A percentile compares a stretch with the other conserved stretches of the same genome.
phyloP scores from a whole-genome alignment of 2,888 invertebrate species.

The Toxonevra muliebris region DNA sequence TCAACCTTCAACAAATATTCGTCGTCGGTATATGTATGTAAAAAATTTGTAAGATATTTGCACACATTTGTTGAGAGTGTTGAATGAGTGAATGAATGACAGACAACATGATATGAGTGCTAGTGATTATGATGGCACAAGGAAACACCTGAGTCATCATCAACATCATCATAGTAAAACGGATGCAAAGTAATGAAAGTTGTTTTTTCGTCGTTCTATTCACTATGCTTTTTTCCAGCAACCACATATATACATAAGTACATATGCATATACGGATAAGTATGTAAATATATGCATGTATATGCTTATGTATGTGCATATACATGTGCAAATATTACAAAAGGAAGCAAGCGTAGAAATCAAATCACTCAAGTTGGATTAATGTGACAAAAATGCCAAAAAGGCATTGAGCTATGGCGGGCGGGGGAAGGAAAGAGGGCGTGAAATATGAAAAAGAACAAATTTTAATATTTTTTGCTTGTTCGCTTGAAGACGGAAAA shows the following conservation, averaged over 20 bases:
- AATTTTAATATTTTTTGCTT: no score
- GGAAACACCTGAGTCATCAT: conserved; percentile 51
- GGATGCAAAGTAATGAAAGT: not conserved
- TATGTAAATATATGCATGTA: not conserved
- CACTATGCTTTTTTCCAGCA: conserved; percentile 4
- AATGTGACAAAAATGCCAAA: conserved; percentile 30
- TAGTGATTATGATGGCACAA: conserved; percentile 7
- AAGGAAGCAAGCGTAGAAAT: conserved; percentile 23
- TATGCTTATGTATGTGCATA: not conserved
- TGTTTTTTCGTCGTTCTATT: conserved; percentile 15
- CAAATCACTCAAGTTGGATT: conserved; percentile 39
- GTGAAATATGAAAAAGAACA: no score
- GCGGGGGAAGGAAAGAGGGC: no score
- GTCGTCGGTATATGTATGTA: not conserved
- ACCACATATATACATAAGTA: not conserved
- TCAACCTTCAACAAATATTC: no score
- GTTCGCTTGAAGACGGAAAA: no score
- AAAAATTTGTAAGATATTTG: conserved; percentile 1
- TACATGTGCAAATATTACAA: not conserved
- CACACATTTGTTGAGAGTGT: not conserved
- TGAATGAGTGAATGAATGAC: not conserved
- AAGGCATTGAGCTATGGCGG: not conserved
- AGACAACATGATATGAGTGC: not conserved
- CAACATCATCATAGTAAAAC: not conserved
- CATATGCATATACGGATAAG: not conserved